These are phyloP conservation scores for Drosophila tsacasi DNA, from an alignment of 1,140 invertebrate genomes.

Conservation along the genomic window DNA sequence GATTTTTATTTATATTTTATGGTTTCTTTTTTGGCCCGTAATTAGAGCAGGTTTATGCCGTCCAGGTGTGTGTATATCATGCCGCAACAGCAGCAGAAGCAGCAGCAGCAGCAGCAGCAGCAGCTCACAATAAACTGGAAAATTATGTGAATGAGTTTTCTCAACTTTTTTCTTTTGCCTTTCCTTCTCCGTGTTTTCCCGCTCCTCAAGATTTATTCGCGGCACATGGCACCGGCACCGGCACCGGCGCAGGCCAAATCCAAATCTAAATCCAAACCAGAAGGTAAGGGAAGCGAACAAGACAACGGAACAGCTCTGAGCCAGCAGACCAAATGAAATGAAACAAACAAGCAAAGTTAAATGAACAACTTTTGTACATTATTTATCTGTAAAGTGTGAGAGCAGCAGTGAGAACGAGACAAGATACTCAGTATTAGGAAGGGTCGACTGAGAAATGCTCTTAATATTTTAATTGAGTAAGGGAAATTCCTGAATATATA, in stretches of 20 bases:
- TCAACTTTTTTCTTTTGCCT: conserved; percentile 64
- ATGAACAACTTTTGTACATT: conserved; percentile 83
- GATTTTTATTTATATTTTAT: conserved; percentile 84
- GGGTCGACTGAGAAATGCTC: conserved; percentile 25
- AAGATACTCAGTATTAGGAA: not conserved
- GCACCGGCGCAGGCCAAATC: conserved; percentile 51
- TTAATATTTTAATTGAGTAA: not conserved
- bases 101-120: conserved; percentile 21
- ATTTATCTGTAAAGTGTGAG: conserved; percentile 72
- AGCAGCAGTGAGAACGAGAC: conserved; percentile 44
- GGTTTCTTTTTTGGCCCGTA: conserved; percentile 57
- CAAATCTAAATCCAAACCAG: conserved; percentile 38
- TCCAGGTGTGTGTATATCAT: conserved; percentile 74
- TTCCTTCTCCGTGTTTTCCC: not conserved
- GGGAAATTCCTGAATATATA: not conserved
- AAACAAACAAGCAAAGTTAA: conserved; percentile 82
- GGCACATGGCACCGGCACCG: conserved; percentile 67
- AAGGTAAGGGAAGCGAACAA: conserved; percentile 33
- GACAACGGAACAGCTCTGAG: conserved; percentile 38
- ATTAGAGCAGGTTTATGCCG: conserved; percentile 79
- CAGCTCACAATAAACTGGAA: conserved; percentile 76
- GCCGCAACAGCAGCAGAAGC: conserved; percentile 40
- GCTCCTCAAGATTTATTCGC: conserved; percentile 73
- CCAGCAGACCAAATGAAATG: conserved; percentile 66
- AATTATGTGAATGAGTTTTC: conserved; percentile 84